These are phyloP conservation scores for Drosophila tropicalis DNA, from an alignment of 1,140 invertebrate species.

Conservation along the genomic window DNA sequence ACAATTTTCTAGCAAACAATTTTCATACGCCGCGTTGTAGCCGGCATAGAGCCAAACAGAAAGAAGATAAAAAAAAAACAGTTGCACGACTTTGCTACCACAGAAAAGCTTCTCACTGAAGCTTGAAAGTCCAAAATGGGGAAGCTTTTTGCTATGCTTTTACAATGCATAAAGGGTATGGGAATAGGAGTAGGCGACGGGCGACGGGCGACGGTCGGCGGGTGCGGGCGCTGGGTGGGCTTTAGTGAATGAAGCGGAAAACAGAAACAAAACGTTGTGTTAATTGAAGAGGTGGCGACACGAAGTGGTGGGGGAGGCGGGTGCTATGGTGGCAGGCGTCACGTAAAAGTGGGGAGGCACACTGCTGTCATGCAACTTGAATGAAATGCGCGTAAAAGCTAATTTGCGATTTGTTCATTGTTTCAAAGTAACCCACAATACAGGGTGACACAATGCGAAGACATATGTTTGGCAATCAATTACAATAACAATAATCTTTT, in stretches of 20 bases:
- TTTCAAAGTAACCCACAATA: conserved; percentile 21
- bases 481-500: too few species aligned
- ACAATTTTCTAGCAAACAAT: conserved; percentile 70
- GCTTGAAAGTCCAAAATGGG: conserved; percentile 21
- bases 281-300: conserved; percentile 50
- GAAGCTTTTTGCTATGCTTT: conserved; percentile 50
- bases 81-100: conserved; percentile 26
- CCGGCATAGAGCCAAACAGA: conserved; percentile 46
- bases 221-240: conserved; percentile 18
- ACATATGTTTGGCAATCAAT: neutral
- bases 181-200: too few species aligned
- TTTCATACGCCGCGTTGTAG: conserved; percentile 69
- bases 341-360: neutral
- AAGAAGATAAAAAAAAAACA: conserved; percentile 22
- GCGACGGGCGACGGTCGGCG: neutral
- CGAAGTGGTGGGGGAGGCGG: neutral
- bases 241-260: conserved; percentile 64
- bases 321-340: neutral
- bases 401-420: conserved; percentile 20
- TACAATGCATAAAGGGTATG: conserved; percentile 11
- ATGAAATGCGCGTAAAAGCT: conserved; percentile 62
- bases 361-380: conserved; percentile 24
- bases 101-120: conserved; percentile 43
- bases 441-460: conserved; percentile 47
- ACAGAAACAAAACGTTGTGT: conserved; percentile 37